phyloP scores from a whole-genome alignment of 2,113 vertebrate genomes.

The Buteo buteo region DNA sequence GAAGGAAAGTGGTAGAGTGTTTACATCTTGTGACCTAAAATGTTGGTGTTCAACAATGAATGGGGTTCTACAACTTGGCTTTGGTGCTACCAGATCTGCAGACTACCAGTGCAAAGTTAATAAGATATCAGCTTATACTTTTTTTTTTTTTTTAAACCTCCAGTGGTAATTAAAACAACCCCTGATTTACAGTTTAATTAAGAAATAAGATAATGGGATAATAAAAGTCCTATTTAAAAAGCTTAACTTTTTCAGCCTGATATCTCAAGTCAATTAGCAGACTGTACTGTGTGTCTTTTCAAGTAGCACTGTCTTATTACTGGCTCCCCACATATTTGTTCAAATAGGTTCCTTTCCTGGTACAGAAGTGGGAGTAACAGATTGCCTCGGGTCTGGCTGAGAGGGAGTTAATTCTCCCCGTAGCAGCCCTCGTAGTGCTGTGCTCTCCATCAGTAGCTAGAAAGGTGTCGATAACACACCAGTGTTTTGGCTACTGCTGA shows the following conservation, averaged over 20 bases:
- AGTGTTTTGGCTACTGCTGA: no score
- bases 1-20: not conserved
- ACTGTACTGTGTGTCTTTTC: not conserved
- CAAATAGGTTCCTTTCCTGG: not conserved
- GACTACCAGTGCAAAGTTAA: not conserved
- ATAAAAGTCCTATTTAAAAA: conserved; percentile 26
- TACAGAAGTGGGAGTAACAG: not conserved
- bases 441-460: no score
- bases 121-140: not conserved
- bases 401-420: no score
- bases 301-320: not conserved
- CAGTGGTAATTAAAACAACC: conserved; percentile 13
- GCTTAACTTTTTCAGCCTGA: not conserved
- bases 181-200: conserved; percentile 26
- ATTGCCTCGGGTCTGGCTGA: no score
- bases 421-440: no score
- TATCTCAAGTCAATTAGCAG: not conserved
- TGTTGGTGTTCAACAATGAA: not conserved
- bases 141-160: not conserved
- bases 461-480: no score
- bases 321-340: not conserved
- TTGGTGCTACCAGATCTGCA: not conserved
- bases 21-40: not conserved
- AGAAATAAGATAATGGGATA: conserved; percentile 4
- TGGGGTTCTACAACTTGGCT: not conserved